Evolutionary conservation across 2,888 invertebrate species (phyloP), one percentile per base, ranked within the genome.

Genomic region (Apocheima hispidaria): DNA sequence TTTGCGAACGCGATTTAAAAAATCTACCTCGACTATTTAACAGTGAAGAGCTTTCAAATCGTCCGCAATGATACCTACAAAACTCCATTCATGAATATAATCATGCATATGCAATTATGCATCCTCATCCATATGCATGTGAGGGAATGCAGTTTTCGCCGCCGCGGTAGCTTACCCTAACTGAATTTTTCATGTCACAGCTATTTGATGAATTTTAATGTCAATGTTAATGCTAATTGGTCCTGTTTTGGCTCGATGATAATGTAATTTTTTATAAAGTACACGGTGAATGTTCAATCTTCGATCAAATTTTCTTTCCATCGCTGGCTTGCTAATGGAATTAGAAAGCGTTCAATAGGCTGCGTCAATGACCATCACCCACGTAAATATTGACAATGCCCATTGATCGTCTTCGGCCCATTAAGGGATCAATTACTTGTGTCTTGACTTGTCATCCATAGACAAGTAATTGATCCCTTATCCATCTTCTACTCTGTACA

Each of bases 71-170:
- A 18, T 38, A 20, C 12, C n/a, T 33, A n/a, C 38, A 20, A 2
- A 36, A 10, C 18, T 35, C 35, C 38, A 18, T 16, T 4, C 56
- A 35, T 57, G 57, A 57, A 57, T 44, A 44, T 41, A 10, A 21
- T 21, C 21, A 12, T 41, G 43, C 1, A 26, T 54, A 54, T 46
- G 44, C 44, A 21, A 20, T 23, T 18, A 35, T 49, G 20, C 48
- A 18, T 1, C n/a, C 20, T 9, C 28, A 48, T 55, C 16, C 48
- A 55, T 58, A 58, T 58, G 50, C 36, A 58, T 50, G 35, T 4
- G 1, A 4, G 16, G 21, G 12, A 41, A 40, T 57, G 57, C 57
- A 50, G 57, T 51, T 36, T 43, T 28, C 57, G 26, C 41, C 35
- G n/a, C 41, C 21, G 50, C 50, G 57, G 50, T 41, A 36, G 43